Conservation (phyloP, 2,797 vertebrate species). For the Anguilla megastoma region DNA sequence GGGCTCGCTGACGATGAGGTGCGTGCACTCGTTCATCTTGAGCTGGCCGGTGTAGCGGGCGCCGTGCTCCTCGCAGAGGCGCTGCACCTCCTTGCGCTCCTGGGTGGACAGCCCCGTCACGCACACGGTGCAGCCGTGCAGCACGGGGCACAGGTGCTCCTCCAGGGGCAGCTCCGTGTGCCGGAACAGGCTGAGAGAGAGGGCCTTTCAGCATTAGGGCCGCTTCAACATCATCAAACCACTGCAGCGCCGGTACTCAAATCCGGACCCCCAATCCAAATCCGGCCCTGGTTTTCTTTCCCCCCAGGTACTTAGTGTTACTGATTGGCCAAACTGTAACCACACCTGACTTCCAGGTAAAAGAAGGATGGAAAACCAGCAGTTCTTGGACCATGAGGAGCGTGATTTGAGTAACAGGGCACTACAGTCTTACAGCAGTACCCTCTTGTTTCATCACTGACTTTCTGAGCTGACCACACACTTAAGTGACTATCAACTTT, state of each 20-base stretch:
- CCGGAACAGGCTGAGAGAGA: constrained; percentile 74
- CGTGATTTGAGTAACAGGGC: too few relatives aligned
- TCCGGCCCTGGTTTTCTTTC: too few relatives aligned
- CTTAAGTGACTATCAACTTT: not conserved
- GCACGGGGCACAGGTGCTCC: constrained; percentile 84
- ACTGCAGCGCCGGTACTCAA: too few relatives aligned
- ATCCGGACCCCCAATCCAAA: too few relatives aligned
- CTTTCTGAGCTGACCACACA: not conserved
- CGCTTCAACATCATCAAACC: not conserved
- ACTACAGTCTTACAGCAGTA: not conserved
- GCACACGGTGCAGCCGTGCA: constrained; percentile 89
- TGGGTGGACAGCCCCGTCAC: constrained; percentile 87
- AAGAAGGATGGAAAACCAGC: too few relatives aligned
- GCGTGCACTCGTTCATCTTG: constrained; percentile 97
- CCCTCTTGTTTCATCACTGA: not conserved
- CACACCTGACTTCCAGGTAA: too few relatives aligned
- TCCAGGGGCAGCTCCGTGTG: constrained; percentile 81
- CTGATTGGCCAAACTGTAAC: too few relatives aligned
- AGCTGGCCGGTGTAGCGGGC: constrained; percentile 90
- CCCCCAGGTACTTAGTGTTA: too few relatives aligned
- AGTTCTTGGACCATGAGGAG: too few relatives aligned
- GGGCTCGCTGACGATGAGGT: constrained; percentile 93
- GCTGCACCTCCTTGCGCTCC: constrained; percentile 88
- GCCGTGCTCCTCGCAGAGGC: constrained; percentile 82
- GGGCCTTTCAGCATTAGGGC: not conserved